These are phyloP conservation scores for Trochalopteron elliotii DNA, from an alignment of 2,113 vertebrate species.

Conservation along the genomic window DNA sequence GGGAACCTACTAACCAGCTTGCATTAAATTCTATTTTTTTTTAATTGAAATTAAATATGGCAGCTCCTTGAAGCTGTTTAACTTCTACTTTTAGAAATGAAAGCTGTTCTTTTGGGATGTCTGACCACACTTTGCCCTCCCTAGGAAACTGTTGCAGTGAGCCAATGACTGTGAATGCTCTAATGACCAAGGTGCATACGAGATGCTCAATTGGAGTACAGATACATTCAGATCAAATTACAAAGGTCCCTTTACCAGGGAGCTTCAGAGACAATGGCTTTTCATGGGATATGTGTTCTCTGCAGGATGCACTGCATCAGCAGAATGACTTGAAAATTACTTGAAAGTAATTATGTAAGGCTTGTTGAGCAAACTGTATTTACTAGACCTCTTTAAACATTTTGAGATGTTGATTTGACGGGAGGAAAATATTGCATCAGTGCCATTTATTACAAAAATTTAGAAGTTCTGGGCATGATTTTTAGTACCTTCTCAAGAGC, in stretches of 20 bases:
- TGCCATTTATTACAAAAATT: constrained; percentile 27
- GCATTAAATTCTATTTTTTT: neutral
- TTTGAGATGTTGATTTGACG: neutral
- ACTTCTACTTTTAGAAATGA: neutral
- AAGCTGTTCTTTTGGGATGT: neutral
- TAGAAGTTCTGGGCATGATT: neutral
- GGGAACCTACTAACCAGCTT: constrained; percentile 42
- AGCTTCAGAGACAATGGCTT: neutral
- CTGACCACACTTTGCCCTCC: neutral
- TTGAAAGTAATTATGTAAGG: neutral
- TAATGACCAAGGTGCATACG: neutral
- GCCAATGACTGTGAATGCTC: neutral
- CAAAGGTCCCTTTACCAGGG: neutral
- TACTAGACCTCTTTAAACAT: constrained; percentile 10
- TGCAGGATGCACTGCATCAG: neutral
- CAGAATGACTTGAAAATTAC: neutral
- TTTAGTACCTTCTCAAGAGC: neutral
- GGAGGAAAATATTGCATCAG: neutral
- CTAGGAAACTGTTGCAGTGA: neutral
- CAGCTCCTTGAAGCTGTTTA: neutral
- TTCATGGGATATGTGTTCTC: neutral
- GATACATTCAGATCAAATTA: neutral
- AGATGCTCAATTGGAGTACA: neutral
- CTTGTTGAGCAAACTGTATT: constrained; percentile 13
- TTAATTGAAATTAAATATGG: neutral